Conservation (phyloP, 2,113 vertebrate species). For the Onychostruthus taczanowskii region DNA sequence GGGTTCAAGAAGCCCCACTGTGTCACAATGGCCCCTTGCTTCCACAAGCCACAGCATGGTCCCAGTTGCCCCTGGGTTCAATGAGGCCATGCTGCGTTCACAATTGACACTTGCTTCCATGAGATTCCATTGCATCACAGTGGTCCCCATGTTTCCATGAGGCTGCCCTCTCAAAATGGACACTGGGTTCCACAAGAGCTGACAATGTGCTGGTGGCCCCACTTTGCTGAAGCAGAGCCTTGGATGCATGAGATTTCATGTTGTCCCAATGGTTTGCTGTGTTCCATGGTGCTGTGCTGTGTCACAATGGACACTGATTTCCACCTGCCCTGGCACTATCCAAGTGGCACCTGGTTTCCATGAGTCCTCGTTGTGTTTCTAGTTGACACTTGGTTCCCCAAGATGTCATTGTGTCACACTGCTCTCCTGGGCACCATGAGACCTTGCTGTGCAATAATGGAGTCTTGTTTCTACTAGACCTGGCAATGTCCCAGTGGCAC, state of each 20-base stretch:
- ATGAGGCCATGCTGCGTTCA: not conserved
- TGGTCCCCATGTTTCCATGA: not conserved
- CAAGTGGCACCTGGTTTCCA: not conserved
- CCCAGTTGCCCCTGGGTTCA: not conserved
- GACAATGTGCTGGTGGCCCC: not conserved
- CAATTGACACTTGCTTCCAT: not conserved
- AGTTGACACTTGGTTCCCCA: too few relatives aligned
- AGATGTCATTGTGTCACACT: too few relatives aligned
- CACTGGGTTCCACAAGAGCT: not conserved
- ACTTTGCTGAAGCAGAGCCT: not conserved
- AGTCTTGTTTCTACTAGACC: not conserved
- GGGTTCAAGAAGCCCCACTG: not conserved
- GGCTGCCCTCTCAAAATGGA: not conserved
- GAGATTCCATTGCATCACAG: not conserved
- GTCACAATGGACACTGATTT: not conserved
- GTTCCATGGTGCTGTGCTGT: not conserved
- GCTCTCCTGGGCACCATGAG: not conserved
- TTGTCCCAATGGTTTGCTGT: not conserved
- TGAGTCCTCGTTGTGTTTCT: not conserved
- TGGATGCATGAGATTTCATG: too few relatives aligned
- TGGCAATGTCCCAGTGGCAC: too few relatives aligned
- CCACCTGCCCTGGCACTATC: not conserved
- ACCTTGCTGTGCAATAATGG: not conserved
- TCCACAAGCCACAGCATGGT: not conserved
- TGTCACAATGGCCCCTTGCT: not conserved